Percentiles rank a stretch among this genome's conserved stretches.
These are phyloP conservation scores for Serranus cabrilla DNA, from an alignment of 2,797 vertebrate genomes.

Conservation along the genomic window DNA sequence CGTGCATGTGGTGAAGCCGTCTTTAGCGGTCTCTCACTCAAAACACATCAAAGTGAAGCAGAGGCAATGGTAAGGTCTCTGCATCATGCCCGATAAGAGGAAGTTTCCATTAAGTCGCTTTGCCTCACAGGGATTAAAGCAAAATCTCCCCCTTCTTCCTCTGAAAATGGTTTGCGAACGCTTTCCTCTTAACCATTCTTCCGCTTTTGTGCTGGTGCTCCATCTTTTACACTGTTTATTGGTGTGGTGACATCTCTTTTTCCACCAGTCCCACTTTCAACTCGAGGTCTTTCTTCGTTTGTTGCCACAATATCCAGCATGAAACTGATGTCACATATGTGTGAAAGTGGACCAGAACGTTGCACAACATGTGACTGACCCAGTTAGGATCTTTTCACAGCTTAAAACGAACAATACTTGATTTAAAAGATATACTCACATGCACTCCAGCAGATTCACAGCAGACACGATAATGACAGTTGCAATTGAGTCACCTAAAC, in stretches of 20 bases:
- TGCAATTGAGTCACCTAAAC: neutral
- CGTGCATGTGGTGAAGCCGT: conserved; percentile 60
- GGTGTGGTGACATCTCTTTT: conserved; percentile 64
- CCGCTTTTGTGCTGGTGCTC: conserved; percentile 61
- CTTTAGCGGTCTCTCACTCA: conserved; percentile 60
- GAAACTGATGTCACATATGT: conserved; percentile 20
- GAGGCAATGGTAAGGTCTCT: conserved; percentile 78
- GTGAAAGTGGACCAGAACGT: conserved; percentile 4
- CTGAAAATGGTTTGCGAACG: conserved; percentile 64
- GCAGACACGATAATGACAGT: neutral
- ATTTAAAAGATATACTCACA: neutral
- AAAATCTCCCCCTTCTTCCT: conserved; percentile 60
- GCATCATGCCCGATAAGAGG: conserved; percentile 81
- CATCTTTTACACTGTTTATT: conserved; percentile 64
- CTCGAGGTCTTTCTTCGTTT: conserved; percentile 35
- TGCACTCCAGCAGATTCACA: neutral
- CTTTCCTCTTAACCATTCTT: conserved; percentile 59
- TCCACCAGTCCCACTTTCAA: conserved; percentile 41
- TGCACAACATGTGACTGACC: neutral
- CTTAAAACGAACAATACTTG: conserved; percentile 4
- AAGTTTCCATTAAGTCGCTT: conserved; percentile 83
- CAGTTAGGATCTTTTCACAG: neutral
- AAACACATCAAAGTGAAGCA: conserved; percentile 83
- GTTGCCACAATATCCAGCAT: conserved; percentile 32
- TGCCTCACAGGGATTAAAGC: conserved; percentile 79